Evolutionary conservation across 2,888 invertebrate genomes (phyloP), one percentile per base, ranked within the genome.

Genomic region (Aporophyla nigra): DNA sequence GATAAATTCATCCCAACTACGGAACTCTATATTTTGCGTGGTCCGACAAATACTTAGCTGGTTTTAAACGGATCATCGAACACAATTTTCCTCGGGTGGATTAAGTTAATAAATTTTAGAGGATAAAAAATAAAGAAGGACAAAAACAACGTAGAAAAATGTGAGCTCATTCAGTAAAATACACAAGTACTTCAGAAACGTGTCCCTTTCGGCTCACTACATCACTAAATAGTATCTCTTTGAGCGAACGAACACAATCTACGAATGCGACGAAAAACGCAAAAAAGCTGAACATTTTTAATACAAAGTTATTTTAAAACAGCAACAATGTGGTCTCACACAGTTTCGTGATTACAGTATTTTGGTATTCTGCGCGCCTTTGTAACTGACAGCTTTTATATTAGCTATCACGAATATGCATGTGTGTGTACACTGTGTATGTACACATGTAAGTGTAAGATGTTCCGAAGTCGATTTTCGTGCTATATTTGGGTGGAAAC

Each of bases 341-440:
- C 72, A 53, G 68, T 68, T 61, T 58, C 79, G 58, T 78, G 71
- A 78, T 86, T 78, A 86, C 83, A 65, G 68, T 71, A 65, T 73
- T 85, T 86, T 75, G 68, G 86, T 87, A 83, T 87, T 87, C 87
- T 51, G 69, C 73, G 58, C 76, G 80, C 67, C 72, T 76, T 66
- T 87, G 87, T 40, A 75, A 46, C 46, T 86, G 87, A 86, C 86
- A 87, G 86, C 76, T 87, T 82, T 79, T 85, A 77, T 86, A 86
- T 86, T 87, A 86, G 83, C 87, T 86, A 77, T 86, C 79, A 72
- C 74, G 71, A 65, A 51, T 72, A 74, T 76, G 74, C 75, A 77
- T 71, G 69, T 74, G 61, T 82, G 72, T 56, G 69, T 63, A 27
- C 10, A 16, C 27, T 16, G 19, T 72, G 19, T 53, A 9, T 14